A percentile compares a stretch with the other conserved stretches of the same genome.
Evolutionary conservation across 2,113 vertebrate genomes (phyloP).

Genomic region (Bothrops jararaca): DNA sequence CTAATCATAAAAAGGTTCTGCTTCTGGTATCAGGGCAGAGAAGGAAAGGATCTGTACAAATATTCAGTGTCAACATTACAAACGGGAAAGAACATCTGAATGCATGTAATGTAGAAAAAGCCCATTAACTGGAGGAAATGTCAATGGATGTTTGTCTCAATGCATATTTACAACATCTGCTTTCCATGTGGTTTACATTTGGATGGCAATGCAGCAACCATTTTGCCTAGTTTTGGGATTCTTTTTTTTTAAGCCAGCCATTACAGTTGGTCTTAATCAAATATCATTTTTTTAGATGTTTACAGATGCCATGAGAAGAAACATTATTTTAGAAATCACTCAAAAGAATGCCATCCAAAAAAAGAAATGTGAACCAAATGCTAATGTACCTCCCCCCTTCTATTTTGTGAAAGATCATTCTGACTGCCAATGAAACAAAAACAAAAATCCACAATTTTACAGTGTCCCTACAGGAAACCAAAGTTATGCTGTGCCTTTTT

Average conservation of each 20-base stretch:
- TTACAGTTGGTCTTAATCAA: conserved; percentile 50
- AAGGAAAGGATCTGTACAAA: conserved; percentile 47
- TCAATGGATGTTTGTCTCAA: conserved; percentile 60
- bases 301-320: conserved; percentile 28
- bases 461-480: conserved; percentile 61
- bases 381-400: conserved; percentile 20
- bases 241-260: conserved; percentile 40
- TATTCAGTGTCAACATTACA: conserved; percentile 48
- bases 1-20: conserved; percentile 66
- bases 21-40: conserved; percentile 55
- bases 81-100: conserved; percentile 44
- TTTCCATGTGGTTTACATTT: conserved; percentile 64
- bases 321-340: conserved; percentile 39
- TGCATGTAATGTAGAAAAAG: conserved; percentile 31
- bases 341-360: conserved; percentile 49
- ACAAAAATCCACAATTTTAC: conserved; percentile 45
- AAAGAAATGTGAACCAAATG: conserved; percentile 49
- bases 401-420: conserved; percentile 33
- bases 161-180: conserved; percentile 64
- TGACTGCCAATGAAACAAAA: conserved; percentile 54
- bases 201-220: conserved; percentile 51
- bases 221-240: conserved; percentile 30
- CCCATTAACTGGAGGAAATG: conserved; percentile 28
- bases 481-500: conserved; percentile 50
- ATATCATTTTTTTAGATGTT: conserved; percentile 37